Conservation (phyloP, 2,113 vertebrate genomes). For the Tinamus guttatus region DNA sequence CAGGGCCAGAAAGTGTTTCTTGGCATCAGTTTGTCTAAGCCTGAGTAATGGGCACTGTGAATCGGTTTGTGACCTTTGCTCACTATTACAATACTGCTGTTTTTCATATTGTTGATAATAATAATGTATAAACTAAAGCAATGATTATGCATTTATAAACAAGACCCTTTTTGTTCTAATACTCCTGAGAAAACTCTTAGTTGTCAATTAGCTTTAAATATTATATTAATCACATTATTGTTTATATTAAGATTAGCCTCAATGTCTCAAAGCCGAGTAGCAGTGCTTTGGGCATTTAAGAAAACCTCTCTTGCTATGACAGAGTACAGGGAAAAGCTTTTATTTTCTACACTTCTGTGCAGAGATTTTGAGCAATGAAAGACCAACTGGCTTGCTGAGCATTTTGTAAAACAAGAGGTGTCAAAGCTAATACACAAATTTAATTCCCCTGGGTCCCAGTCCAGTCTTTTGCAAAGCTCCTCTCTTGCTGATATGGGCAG, state of each 20-base stretch:
- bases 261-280: neutral
- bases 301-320: neutral
- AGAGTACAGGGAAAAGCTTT: neutral
- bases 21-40: neutral
- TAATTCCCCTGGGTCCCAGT: neutral
- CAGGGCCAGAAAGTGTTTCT: neutral
- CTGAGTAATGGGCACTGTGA: neutral
- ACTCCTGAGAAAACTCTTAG: neutral
- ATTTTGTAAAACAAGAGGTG: neutral
- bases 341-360: neutral
- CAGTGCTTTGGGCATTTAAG: neutral
- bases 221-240: neutral
- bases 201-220: neutral
- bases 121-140: neutral
- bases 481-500: neutral
- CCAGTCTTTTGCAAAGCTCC: neutral
- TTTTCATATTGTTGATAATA: neutral
- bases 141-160: slow-evolving; percentile 2
- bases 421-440: neutral
- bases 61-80: neutral
- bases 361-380: neutral
- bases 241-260: neutral
- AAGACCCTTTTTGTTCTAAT: neutral
- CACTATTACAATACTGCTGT: neutral
- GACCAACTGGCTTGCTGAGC: fast-evolving